Evolutionary conservation across 2,797 vertebrate genomes (phyloP).

Genomic region (Enteromius argenteus): DNA sequence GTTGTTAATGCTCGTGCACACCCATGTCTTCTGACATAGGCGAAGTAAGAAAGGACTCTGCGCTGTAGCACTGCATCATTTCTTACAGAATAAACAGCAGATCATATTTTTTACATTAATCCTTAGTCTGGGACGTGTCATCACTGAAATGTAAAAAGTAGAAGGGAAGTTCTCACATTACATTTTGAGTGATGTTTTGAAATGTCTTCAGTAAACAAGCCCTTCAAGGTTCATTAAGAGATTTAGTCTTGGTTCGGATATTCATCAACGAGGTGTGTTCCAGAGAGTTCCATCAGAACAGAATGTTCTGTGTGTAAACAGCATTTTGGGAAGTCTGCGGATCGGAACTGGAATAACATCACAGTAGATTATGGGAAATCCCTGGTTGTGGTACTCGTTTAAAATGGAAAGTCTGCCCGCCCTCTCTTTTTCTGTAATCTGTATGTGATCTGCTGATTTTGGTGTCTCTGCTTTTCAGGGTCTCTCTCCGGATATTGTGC

Average conservation of each 20-base stretch:
- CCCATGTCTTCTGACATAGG: constrained; percentile 28
- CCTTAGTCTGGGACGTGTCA: background rate
- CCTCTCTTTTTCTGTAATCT: constrained; percentile 28
- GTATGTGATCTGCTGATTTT: constrained; percentile 30
- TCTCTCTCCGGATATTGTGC: constrained; percentile 80
- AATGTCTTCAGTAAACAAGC: background rate
- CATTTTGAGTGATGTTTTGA: background rate
- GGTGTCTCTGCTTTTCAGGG: constrained; percentile 75
- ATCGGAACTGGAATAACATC: constrained; percentile 34
- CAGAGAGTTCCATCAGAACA: constrained; percentile 22
- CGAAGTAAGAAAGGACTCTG: background rate
- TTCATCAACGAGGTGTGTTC: background rate
- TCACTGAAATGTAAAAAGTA: background rate
- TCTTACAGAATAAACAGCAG: constrained; percentile 19
- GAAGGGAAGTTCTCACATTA: background rate
- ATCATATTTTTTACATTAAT: constrained; percentile 18
- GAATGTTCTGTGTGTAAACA: constrained; percentile 43
- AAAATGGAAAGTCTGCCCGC: constrained; percentile 14
- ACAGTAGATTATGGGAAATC: constrained; percentile 53
- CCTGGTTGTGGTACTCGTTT: constrained; percentile 37
- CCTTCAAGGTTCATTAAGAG: background rate
- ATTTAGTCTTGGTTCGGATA: background rate
- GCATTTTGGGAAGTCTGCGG: constrained; percentile 48
- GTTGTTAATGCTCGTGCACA: constrained; percentile 69
- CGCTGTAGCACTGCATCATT: background rate